A percentile compares a stretch with the other conserved stretches of the same genome.
Evolutionary conservation across 2,797 vertebrate genomes (phyloP).

Genomic region (Melanotaenia parkinsoni): DNA sequence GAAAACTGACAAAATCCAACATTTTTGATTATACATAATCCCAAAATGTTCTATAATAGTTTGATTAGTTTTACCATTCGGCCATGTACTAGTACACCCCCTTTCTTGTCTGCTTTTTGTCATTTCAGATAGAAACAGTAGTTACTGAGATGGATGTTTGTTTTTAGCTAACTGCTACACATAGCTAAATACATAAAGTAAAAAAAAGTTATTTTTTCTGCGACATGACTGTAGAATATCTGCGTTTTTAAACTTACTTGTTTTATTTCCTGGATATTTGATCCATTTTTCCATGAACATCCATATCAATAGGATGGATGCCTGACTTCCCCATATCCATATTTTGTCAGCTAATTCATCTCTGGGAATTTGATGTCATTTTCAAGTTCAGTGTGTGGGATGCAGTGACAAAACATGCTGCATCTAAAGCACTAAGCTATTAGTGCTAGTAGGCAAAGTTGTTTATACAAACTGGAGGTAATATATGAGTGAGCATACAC

Average conservation of each 20-base stretch:
- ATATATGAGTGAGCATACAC: neutral
- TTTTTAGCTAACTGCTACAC: neutral
- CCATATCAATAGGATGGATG: slow-evolving; percentile 27
- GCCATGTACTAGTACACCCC: neutral
- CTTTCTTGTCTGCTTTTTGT: neutral
- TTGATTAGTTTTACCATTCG: neutral
- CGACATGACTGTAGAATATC: too few relatives aligned
- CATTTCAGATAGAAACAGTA: neutral
- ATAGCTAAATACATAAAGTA: neutral
- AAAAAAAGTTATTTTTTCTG: too few relatives aligned
- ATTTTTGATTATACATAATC: neutral
- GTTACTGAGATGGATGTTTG: neutral
- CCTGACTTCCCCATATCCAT: slow-evolving; percentile 32
- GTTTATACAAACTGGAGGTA: neutral
- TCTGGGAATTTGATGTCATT: slow-evolving; percentile 50
- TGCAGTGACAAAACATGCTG: slow-evolving; percentile 14
- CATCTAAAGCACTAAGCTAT: neutral
- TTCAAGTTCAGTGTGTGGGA: slow-evolving; percentile 37
- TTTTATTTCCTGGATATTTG: neutral
- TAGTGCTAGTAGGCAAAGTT: slow-evolving; percentile 2
- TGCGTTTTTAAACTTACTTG: too few relatives aligned
- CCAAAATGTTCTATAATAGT: neutral
- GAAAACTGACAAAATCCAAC: neutral
- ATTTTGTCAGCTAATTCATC: slow-evolving; percentile 44
- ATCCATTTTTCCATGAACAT: neutral